Evolutionary conservation across 2,797 vertebrate species (phyloP), one percentile per base, ranked within the genome.

Genomic region (Melanotaenia maccullochi): DNA sequence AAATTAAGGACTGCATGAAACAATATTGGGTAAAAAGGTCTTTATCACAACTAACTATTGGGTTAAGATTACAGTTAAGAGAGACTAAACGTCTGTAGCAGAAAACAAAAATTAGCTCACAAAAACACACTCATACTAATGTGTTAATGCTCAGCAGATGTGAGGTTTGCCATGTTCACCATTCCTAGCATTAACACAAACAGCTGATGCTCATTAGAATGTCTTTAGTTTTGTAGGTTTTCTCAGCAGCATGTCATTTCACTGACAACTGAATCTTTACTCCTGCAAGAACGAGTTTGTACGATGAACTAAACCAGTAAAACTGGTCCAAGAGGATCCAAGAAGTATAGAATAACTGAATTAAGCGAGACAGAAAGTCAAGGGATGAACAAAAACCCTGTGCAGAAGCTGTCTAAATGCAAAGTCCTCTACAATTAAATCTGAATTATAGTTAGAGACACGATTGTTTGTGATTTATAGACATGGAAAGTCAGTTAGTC

Each of bases 61-160:
- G 36, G 3, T 40, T 40, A 40, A 40, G 38, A 13, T 14, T 40
- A 40, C 38, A 40, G 14, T 40, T 40, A 40, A 40, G 14, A 11
- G 36, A 40, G 38, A 49, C 49, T 22, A 24, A 52, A 11, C 3
- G 20, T 52, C 49, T 52, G 49, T 30, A 18, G 54, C 16, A 16
- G 54, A 55, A 8, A 30, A 16, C 14, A 14, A 30, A 54, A 55
- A 55, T 30, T 13, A 30, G 14, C 54, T 18, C 16, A 25, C 25
- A 30, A 30, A 30, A 32, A 55, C 6, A 18, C 28, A 14, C 13
- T 18, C 54, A 30, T 30, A 55, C 30, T 55, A 28, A 30, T 3
- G 54, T 55, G 54, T 30, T 55, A 30, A 55, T 55, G 54, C 54
- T 32, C 4, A 30, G 54, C 54, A 55, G 54, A 55, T 55, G 54